phyloP scores from a whole-genome alignment of 2,113 vertebrate genomes.

The Castor canadensis region DNA sequence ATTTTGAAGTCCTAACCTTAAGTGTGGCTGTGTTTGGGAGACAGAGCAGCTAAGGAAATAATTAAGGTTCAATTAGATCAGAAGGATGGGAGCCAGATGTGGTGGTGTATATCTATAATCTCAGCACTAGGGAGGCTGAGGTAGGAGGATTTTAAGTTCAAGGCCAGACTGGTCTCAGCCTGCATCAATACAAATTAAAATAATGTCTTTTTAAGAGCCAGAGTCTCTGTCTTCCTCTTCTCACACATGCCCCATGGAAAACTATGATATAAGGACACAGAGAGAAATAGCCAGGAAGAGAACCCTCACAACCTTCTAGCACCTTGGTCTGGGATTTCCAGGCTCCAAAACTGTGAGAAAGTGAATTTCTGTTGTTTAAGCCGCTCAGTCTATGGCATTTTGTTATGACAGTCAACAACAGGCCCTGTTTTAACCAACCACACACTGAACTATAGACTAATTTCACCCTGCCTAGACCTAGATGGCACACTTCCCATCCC shows the following conservation, averaged over 20 bases:
- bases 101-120: too few species aligned
- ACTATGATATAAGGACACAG: neutral
- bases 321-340: neutral
- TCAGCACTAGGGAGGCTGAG: too few species aligned
- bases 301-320: neutral
- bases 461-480: neutral
- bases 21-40: neutral
- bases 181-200: too few species aligned
- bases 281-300: neutral
- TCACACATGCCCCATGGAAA: neutral
- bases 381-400: neutral
- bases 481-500: too few species aligned
- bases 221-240: neutral
- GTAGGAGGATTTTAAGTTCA: too few species aligned
- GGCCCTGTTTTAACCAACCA: neutral
- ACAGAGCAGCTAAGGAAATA: neutral
- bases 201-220: too few species aligned
- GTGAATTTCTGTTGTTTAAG: neutral
- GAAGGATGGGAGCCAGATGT: neutral
- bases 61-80: neutral
- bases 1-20: neutral
- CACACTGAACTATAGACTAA: neutral
- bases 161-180: too few species aligned
- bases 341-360: neutral
- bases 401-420: neutral